phyloP scores from a whole-genome alignment of 2,888 invertebrate species.

The Megamerina dolium region DNA sequence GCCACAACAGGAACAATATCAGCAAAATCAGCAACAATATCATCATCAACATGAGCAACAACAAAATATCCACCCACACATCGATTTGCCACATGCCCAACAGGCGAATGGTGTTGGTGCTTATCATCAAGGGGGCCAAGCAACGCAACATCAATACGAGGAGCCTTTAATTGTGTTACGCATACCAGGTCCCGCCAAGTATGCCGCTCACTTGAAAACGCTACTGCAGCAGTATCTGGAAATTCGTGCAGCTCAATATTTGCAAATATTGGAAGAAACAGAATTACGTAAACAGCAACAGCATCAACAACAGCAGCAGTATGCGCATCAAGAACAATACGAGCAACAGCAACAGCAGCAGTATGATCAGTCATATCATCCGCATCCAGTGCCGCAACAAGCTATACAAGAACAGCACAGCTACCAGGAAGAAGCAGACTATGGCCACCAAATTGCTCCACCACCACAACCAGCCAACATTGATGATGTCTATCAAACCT shows the following conservation, averaged over 20 bases:
- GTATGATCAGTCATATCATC: conserved; percentile 10
- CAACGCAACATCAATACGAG: conserved; percentile 26
- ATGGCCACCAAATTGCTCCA: conserved; percentile 28
- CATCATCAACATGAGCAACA: no score
- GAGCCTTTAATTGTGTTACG: conserved; percentile 47
- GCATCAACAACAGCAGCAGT: conserved; percentile 20
- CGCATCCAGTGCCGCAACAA: conserved; percentile 5
- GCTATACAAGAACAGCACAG: conserved; percentile 11
- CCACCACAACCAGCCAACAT: conserved; percentile 32
- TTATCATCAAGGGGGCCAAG: conserved; percentile 8
- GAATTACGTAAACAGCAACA: conserved; percentile 36
- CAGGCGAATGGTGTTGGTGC: no score
- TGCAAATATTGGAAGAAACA: conserved; percentile 42
- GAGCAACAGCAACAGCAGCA: conserved; percentile 11
- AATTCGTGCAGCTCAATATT: conserved; percentile 46
- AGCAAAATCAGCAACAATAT: conserved; percentile 22
- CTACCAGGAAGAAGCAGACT: conserved; percentile 24
- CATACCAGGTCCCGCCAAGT: conserved; percentile 48
- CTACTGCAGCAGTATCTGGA: conserved; percentile 48
- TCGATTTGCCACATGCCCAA: conserved; percentile 20
- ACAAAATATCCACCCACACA: conserved; percentile 7
- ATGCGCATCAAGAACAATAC: conserved; percentile 18
- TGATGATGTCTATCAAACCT: conserved; percentile 41
- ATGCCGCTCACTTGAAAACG: conserved; percentile 46
- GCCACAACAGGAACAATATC: conserved; percentile 30